A percentile compares a stretch with the other conserved stretches of the same genome.
phyloP scores from a whole-genome alignment of 2,888 invertebrate genomes.

The Drosophila eohydei region DNA sequence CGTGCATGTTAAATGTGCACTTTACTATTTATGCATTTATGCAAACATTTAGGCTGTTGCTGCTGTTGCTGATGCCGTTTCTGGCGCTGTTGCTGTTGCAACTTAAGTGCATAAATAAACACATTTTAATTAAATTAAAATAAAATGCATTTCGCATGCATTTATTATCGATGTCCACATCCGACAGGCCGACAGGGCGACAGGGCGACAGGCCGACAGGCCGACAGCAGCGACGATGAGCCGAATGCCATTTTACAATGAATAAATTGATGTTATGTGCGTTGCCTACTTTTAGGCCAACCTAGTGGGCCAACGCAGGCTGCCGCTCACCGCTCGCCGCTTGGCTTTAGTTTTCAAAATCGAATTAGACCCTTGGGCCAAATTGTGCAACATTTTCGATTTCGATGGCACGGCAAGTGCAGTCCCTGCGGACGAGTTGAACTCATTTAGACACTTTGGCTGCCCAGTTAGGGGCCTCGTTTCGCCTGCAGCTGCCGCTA shows the following conservation, averaged over 20 bases:
- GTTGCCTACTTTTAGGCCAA: conserved; percentile 37
- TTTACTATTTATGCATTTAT: conserved; percentile 53
- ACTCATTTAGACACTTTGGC: conserved; percentile 47
- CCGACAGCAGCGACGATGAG: conserved; percentile 32
- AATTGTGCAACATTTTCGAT: conserved; percentile 72
- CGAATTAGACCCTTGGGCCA: conserved; percentile 74
- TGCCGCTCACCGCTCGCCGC: neutral
- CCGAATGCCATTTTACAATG: conserved; percentile 50
- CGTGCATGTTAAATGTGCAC: conserved; percentile 55
- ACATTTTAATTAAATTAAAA: conserved; percentile 79
- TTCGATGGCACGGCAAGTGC: conserved; percentile 51
- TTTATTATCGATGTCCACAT: conserved; percentile 69
- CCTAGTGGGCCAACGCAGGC: neutral
- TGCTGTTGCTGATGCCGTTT: conserved; percentile 19
- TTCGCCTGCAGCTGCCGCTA: conserved; percentile 10
- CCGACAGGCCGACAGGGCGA: conserved; percentile 37
- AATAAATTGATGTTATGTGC: conserved; percentile 65
- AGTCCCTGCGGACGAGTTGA: conserved; percentile 47
- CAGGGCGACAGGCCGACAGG: conserved; percentile 45
- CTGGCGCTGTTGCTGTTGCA: conserved; percentile 37
- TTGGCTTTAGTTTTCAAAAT: conserved; percentile 70
- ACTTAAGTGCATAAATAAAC: conserved; percentile 79
- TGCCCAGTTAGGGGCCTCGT: conserved; percentile 16
- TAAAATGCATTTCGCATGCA: conserved; percentile 63
- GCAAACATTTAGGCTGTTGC: conserved; percentile 44